Evolutionary conservation across 2,113 vertebrate genomes (phyloP), one percentile per base, ranked within the genome.

Genomic region (Amblyopsis rosae): DNA sequence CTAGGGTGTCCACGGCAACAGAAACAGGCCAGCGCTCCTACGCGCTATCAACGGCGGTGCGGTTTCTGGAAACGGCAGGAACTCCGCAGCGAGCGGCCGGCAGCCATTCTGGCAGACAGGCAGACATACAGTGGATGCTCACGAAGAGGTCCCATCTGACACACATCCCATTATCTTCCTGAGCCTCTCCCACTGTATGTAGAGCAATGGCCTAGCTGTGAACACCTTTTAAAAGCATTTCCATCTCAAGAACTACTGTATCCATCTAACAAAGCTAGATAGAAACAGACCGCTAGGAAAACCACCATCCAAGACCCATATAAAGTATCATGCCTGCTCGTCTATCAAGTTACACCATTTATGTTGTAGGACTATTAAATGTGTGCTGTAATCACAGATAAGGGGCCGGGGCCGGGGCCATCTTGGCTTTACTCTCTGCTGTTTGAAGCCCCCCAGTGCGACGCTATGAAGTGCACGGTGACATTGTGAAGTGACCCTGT

Each of bases 1-100:
- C 79, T 67, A 75, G 63, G 74, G 85, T 88, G 88, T 86, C 87
- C 83, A 88, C 76, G 71, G 89, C 82, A 86, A 89, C 88, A 64
- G 74, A 74, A 75, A 77, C 70, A 70, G 75, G 59, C 76, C 72
- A 65, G 82, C 63, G 65, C 70, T 69, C 73, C 60, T n/a, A 26
- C 35, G 49, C 65, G 67, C 63, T 61, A 58, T 75, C 71, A 73
- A 67, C 60, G 75, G 26, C 46, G 35, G 57, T 55, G 59, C 26
- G 26, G 69, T 79, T 77, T 76, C 71, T 72, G 69, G 67, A 80
- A 80, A 73, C 49, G 45, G 55, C 69, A 62, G 59, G 41, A 84
- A 66, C 49, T 56, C n/a, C 5, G 35, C 53, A 60, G 61, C 71
- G 65, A 46, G 64, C 72, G 56, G 10, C 58, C 56, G 47, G 58